Base-by-base conservation (phyloP, 2,888 invertebrate genomes). In the Pasiphila rectangulata region DNA sequence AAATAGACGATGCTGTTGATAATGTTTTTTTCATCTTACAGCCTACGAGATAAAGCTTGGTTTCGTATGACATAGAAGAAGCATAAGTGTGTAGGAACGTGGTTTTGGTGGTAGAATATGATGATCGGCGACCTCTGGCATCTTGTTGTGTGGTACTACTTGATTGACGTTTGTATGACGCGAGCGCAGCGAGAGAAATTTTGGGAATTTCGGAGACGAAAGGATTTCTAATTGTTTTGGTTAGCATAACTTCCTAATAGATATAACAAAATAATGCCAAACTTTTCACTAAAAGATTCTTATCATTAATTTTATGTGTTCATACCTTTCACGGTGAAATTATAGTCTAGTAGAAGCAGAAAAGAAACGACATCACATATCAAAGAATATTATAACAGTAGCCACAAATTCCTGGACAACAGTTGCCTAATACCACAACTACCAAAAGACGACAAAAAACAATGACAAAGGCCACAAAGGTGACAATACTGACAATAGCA, bases 81-180 rank as follows among this genome's bases (percentile, higher is more conserved):
- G 2, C 19, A 39, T 29, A 19, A 16, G 19, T 17, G 5, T 38
- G 46, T 40, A 46, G 23, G 17, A 35, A 37, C 13, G 53, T 54
- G 39, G 38, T 62, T 65, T 52, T 64, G 62, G 64, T 67, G 66
- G 67, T 67, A 57, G 67, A 67, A 70, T 68, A 73, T 64, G 75
- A 78, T 80, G 80, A 82, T 80, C 80, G 70, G 67, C 77, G 84
- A 84, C 84, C 85, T 83, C 64, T 83, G 74, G 64, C 83, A 70
- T 74, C 83, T 69, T 71, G 77, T 67, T 81, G 80, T 75, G 83
- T 78, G 83, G 81, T 63, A 63, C 59, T 23, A 43, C 63, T 64
- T 86, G 87, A 86, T 84, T 86, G 87, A 86, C 86, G 75, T 81
- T 70, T 85, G 79, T 81, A 80, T 82, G 83, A 80, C 72, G 72